Evolutionary conservation across 2,888 invertebrate species (phyloP).

Genomic region (Scaptomyza tumidula): DNA sequence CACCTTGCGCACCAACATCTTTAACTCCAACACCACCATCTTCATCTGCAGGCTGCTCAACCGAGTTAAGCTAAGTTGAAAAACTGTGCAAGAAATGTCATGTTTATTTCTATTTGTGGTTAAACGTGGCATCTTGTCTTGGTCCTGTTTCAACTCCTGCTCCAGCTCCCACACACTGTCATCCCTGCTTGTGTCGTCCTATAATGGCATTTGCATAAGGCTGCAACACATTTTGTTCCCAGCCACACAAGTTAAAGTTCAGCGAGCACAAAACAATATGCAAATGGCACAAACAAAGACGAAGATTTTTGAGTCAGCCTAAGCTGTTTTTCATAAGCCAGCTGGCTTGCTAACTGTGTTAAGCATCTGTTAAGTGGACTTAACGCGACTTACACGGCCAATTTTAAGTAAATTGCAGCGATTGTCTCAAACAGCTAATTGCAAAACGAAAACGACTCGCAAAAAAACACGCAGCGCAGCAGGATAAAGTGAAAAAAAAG

Average conservation of each 20-base stretch:
- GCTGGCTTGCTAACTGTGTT: slow-evolving; percentile 44
- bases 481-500: slow-evolving; percentile 36
- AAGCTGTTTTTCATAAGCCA: slow-evolving; percentile 60
- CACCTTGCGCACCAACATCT: slow-evolving; percentile 11
- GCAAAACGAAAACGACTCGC: slow-evolving; percentile 29
- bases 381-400: slow-evolving; percentile 60
- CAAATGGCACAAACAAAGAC: slow-evolving; percentile 33
- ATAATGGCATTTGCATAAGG: slow-evolving; percentile 70
- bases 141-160: slow-evolving; percentile 18
- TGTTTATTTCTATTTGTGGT: slow-evolving; percentile 77
- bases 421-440: slow-evolving; percentile 54
- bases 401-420: slow-evolving; percentile 46
- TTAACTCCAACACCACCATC: slow-evolving; percentile 29
- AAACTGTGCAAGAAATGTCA: slow-evolving; percentile 59
- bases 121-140: slow-evolving; percentile 45
- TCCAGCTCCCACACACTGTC: slow-evolving; percentile 3
- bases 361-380: slow-evolving; percentile 72
- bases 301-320: slow-evolving; percentile 57
- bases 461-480: slow-evolving; percentile 17
- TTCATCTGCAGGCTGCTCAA: slow-evolving; percentile 40
- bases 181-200: slow-evolving; percentile 12
- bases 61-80: slow-evolving; percentile 21
- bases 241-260: slow-evolving; percentile 42
- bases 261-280: slow-evolving; percentile 55
- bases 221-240: slow-evolving; percentile 65